Percentiles rank a stretch among this genome's conserved stretches.
Conservation (phyloP, 2,113 vertebrate species). For the Lamprotornis superbus region DNA sequence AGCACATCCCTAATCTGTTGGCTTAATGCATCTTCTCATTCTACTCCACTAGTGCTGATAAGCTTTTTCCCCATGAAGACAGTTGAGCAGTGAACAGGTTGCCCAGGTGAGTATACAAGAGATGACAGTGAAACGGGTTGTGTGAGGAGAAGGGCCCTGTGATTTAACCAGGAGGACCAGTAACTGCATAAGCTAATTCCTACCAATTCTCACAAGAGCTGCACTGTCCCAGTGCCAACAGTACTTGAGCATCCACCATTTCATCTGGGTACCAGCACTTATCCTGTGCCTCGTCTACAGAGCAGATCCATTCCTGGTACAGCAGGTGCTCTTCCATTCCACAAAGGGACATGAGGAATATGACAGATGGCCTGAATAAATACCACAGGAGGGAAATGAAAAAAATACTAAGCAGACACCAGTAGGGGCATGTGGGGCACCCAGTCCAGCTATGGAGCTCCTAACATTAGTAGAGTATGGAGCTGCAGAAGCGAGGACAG, state of each 20-base stretch:
- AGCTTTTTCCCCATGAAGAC: background rate
- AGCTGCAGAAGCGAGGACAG: background rate
- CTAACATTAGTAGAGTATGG: background rate
- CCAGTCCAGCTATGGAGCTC: background rate
- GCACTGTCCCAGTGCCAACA: rapidly evolving
- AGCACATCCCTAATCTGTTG: background rate
- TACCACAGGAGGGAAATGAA: rapidly evolving
- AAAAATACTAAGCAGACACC: background rate
- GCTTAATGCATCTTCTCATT: background rate
- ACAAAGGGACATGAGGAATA: background rate
- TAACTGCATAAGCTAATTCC: background rate
- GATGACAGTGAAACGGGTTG: background rate
- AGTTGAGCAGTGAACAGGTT: background rate
- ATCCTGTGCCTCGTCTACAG: background rate
- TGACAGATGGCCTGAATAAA: too few species aligned
- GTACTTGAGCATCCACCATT: background rate
- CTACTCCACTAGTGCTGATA: background rate
- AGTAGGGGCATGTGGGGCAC: background rate
- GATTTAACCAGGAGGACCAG: background rate
- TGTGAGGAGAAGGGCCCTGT: background rate
- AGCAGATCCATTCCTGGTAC: background rate
- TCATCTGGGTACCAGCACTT: background rate
- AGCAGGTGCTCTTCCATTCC: rapidly evolving
- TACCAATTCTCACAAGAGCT: background rate
- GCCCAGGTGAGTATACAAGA: background rate